Evolutionary conservation across 2,797 vertebrate genomes (phyloP).

Genomic region (Lagocephalus sceleratus): DNA sequence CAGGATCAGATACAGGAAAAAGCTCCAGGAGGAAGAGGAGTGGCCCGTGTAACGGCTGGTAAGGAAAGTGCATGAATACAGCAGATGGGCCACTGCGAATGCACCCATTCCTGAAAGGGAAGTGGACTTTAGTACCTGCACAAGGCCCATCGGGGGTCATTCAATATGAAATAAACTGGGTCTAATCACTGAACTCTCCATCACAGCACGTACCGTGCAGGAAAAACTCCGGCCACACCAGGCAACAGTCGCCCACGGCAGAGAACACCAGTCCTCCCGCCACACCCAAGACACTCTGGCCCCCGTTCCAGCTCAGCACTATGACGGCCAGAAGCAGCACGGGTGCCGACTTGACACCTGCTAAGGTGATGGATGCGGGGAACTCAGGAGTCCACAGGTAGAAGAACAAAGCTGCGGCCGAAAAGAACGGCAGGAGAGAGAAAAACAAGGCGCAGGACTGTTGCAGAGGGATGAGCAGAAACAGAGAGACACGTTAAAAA

Average conservation of each 20-base stretch:
- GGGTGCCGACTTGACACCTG: constrained; percentile 79
- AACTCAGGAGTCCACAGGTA: constrained; percentile 75
- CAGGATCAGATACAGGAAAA: constrained; percentile 56
- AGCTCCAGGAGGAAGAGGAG: constrained; percentile 39
- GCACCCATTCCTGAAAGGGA: constrained; percentile 79
- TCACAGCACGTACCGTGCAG: constrained; percentile 61
- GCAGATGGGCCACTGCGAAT: constrained; percentile 80
- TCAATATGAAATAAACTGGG: background rate
- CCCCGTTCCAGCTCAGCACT: constrained; percentile 63
- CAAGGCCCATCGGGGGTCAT: background rate
- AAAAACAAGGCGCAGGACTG: constrained; percentile 72
- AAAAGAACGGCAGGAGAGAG: constrained; percentile 72
- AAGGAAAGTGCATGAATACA: constrained; percentile 77
- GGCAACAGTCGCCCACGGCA: constrained; percentile 78
- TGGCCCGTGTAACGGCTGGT: constrained; percentile 63
- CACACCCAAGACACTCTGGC: constrained; percentile 66
- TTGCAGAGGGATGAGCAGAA: constrained; percentile 18
- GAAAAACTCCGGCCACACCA: constrained; percentile 82
- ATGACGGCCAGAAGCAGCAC: constrained; percentile 66
- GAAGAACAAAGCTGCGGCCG: constrained; percentile 70
- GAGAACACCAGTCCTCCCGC: constrained; percentile 79
- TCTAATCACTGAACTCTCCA: background rate
- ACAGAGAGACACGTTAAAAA: background rate
- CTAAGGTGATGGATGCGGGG: constrained; percentile 57
- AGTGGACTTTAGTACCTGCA: background rate